Evolutionary conservation across 2,888 invertebrate species (phyloP), one percentile per base, ranked within the genome.

Genomic region (Agriopis leucophaearia): DNA sequence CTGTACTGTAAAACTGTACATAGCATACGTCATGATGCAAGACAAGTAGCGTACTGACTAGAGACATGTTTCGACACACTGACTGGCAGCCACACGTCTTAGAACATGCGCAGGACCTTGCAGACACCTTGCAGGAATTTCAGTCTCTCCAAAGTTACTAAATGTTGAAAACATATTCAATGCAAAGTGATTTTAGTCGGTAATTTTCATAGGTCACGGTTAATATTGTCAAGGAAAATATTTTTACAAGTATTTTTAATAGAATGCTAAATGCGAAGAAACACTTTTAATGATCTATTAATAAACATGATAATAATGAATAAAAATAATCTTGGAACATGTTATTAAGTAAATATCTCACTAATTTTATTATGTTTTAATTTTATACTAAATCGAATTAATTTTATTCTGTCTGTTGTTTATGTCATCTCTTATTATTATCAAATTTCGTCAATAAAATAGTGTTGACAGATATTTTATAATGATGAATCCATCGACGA

Each of bases 151-250:
- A 9, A 54, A 40, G 5, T 15, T 40, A 18, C 27, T 27, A 27
- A 54, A 54, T 18, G 16, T 54, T 16, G 16, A 40, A 38, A 38
- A 54, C 38, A 54, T 13, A 54, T 38, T 52, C 36, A 12, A 54
- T 40, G 54, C n/a, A 54, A 54, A 54, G 15, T 40, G 10, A 42
- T 27, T 44, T 44, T 56, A 9, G 15, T 35, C 36, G 3, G 6
- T 36, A 15, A 45, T 35, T 45, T 45, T 35, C 13, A 57, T 57
- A 57, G 8, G 36, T 47, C 45, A 45, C 45, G 57, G 57, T 36
- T 57, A n/a, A 44, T 36, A 45, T 57, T 45, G 57, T 36, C 57
- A 45, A 45, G 42, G 55, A 56, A 42, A 57, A 45, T 45, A 47
- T 45, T 57, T 57, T 8, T 57, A 13, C 15, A 5, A 57, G n/a